Evolutionary conservation across 1,140 invertebrate species (phyloP), one percentile per base, ranked within the genome.

Genomic region (Neodiprion virginianus): DNA sequence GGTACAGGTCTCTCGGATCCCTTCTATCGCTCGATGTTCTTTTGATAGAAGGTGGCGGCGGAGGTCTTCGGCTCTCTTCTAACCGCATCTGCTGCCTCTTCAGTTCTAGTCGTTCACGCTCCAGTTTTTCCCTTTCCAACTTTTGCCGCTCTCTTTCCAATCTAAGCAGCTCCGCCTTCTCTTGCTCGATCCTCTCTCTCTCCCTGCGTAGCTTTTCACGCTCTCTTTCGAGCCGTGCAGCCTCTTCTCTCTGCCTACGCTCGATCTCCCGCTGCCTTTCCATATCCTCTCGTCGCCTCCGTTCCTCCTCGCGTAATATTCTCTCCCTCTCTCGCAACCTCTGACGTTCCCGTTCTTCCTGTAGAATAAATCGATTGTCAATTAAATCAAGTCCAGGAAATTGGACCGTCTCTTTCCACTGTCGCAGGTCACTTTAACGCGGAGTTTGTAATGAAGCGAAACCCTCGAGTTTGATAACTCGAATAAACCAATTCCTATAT

Each of bases 141-240:
- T 93, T 92, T 82, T 96, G 94, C 50, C 94, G 89, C 83, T 96
- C 95, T 7, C 95, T 90, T 85, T 97, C 95, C 70, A 96, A 83
- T 68, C 93, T 91, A 70, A 96, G 83, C 12, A 96, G 85, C 83
- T 97, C 95, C 49, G 94, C 93, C 82, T 94, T 94, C 81, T 96
- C 95, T 17, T 93, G 90, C 81, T 95, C 94, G 23, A 96, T 90
- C 67, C 91, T 90, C 80, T 95, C 94, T 28, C 94, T 89, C 86
- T 97, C 96, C 5, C 93, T 82, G 50, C 93, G 90, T 53, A 96
- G 86, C 79, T 94, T 94, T 79, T 95, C 93, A 12, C 94, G 89
- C 84, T 96, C 95, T 47, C 94, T 90, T 71, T 95, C 94, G 50
- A 97, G 89, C 47, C 94, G 91, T 49, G 93, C 90, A 48, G 95